Base-by-base conservation (phyloP, 2,113 vertebrate species). In the Gallinago undulata region DNA sequence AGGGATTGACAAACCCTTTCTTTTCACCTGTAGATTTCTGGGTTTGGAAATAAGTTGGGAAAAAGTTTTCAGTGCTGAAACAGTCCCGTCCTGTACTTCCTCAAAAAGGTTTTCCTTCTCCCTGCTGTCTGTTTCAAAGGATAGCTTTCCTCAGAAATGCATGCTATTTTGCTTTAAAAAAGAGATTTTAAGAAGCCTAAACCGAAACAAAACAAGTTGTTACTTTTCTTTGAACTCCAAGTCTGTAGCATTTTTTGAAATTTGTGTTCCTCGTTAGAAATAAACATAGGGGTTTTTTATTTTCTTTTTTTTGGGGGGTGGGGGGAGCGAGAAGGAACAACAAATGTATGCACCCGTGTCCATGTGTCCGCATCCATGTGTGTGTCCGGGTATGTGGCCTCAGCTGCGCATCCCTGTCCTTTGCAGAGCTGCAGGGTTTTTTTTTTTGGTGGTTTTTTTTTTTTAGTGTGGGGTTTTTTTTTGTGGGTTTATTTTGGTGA, bases 1-100 rank as follows among this genome's bases (percentile, higher is more conserved):
- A 7, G 0, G 0, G 11, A 2, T 18, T 13, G 73, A 31, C 57
- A 77, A 69, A 25, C 4, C 4, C 13, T 37, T 74, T 69, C 15
- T 43, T 77, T 69, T 30, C 11, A 2, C 17, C 12, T 12, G 30
- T 45, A 6, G 2, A 18, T 24, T 73, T 69, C 59, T 66, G 19
- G 14, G 6, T 14, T 77, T 68, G 76, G 37, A 73, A 86, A 4
- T 8, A 45, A 76, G 21, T 8, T 33, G 23, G 10, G 45, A 33
- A 9, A 19, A 64, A 48, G 30, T 22, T 37, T 19, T n/a, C 39
- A 16, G 13, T 37, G 50, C 15, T 33, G 19, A 48, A 70, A 25
- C 7, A 53, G 11, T 19, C 16, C 0, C 1, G 1, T 8, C 19
- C 22, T 41, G 2, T 23, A 6, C 59, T 87, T 67, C 15, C 11